A percentile compares a stretch with the other conserved stretches of the same genome.
These are phyloP conservation scores for Marisa cornuarietis DNA, from an alignment of 1,140 invertebrate genomes.

Conservation along the genomic window DNA sequence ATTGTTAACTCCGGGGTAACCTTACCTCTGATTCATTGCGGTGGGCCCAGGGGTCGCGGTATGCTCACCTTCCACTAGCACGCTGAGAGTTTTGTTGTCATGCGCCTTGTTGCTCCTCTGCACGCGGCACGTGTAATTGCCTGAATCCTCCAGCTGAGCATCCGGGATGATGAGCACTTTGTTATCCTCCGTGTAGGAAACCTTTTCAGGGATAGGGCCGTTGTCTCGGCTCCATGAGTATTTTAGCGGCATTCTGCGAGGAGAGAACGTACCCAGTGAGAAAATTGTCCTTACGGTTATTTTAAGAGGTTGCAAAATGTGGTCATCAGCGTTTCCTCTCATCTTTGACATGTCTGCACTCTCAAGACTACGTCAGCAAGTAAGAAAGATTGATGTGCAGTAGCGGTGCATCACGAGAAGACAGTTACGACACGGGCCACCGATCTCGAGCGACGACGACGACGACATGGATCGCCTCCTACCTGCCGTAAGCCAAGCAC, in stretches of 20 bases:
- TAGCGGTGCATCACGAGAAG: too few species aligned
- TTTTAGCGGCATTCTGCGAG: slow-evolving; percentile 27
- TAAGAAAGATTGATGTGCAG: too few species aligned
- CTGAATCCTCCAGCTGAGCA: slow-evolving; percentile 90
- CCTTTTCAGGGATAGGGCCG: slow-evolving; percentile 76
- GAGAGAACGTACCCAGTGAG: too few species aligned
- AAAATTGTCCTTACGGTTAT: too few species aligned
- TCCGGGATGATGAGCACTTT: slow-evolving; percentile 87
- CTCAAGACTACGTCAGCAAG: too few species aligned
- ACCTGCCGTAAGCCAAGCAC: slow-evolving; percentile 96
- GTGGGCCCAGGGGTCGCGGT: not conserved
- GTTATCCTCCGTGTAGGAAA: slow-evolving; percentile 79
- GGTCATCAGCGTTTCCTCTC: too few species aligned
- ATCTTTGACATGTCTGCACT: too few species aligned
- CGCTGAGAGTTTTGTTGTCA: slow-evolving; percentile 29
- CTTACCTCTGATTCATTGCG: too few species aligned
- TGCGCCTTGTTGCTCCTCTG: slow-evolving; percentile 48
- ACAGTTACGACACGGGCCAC: too few species aligned
- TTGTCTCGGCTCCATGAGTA: slow-evolving; percentile 60
- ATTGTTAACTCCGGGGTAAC: too few species aligned
- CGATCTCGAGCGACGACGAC: too few species aligned
- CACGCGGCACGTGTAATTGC: slow-evolving; percentile 90
- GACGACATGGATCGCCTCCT: slow-evolving; percentile 60
- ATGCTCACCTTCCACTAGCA: slow-evolving; percentile 39
- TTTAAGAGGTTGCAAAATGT: too few species aligned